Percentiles rank a stretch among this genome's conserved stretches.
phyloP scores from a whole-genome alignment of 2,113 vertebrate species.

The Spea bombifrons region DNA sequence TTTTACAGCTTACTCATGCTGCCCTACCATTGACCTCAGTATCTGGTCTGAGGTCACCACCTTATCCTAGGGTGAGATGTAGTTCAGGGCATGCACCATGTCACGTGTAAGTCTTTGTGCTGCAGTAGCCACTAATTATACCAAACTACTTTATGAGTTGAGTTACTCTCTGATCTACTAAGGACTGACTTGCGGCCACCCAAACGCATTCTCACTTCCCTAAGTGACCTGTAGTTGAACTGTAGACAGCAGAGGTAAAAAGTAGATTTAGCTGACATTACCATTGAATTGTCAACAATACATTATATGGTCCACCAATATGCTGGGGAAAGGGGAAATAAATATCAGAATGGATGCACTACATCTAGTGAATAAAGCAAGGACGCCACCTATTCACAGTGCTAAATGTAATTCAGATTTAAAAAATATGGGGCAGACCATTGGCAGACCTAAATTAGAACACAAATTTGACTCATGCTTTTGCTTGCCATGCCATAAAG shows the following conservation, averaged over 20 bases:
- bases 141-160: conserved; percentile 21
- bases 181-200: conserved; percentile 29
- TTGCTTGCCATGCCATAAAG: too few relatives aligned
- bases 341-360: neutral
- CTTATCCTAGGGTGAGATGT: conserved; percentile 33
- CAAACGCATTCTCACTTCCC: conserved; percentile 7
- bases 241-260: conserved; percentile 8
- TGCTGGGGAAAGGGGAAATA: neutral
- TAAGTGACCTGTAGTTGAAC: conserved; percentile 31
- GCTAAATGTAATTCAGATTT: too few relatives aligned
- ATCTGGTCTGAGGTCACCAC: conserved; percentile 24
- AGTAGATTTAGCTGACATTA: conserved; percentile 9
- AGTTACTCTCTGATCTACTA: conserved; percentile 9
- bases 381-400: too few relatives aligned
- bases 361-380: neutral
- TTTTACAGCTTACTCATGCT: conserved; percentile 23
- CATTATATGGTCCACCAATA: conserved; percentile 11
- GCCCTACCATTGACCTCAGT: conserved; percentile 41
- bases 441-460: too few relatives aligned
- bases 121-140: conserved; percentile 28
- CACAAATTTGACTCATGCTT: too few relatives aligned
- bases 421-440: too few relatives aligned
- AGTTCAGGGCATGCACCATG: conserved; percentile 40
- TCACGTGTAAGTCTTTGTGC: conserved; percentile 28
- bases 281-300: conserved; percentile 8